Evolutionary conservation across 2,797 vertebrate genomes (phyloP), one percentile per base, ranked within the genome.

Genomic region (Dendrocincla fuliginosa): DNA sequence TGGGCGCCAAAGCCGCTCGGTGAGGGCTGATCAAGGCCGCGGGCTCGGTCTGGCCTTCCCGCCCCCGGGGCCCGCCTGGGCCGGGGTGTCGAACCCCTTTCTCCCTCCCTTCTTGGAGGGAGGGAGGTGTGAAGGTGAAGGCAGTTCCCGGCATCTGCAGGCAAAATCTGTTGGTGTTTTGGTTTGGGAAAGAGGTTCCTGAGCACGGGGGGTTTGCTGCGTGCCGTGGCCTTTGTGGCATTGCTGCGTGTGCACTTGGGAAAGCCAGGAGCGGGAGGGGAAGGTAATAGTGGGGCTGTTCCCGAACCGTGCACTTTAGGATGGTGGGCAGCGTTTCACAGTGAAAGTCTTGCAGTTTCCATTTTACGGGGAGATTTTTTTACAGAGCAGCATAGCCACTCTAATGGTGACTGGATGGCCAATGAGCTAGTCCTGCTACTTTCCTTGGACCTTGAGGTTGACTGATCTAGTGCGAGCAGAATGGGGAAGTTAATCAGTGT

Each of bases 401-500:
- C 4, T 55, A 19, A 15, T 41, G 44, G 20, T 80, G 32, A 39
- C 7, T 15, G 49, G 13, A 24, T 24, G 10, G 44, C 1, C 2
- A 47, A 5, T 0, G 3, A 32, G 22, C 0, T 16, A 49, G 33
- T 19, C 8, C 37, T 68, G 22, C 33, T 15, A 0, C 39, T 61
- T 84, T 50, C 12, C 7, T 67, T 53, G 17, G 4, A 28, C 6
- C 6, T 52, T 27, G 17, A 50, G 25, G 17, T 35, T 59, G 24
- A 28, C 35, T 74, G 30, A 25, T 25, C 5, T 55, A 49, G 30
- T 17, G 9, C 19, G 14, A 84, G 8, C 39, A 37, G 50, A 89
- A 69, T 22, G 3, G 2, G 16, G 37, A 77, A 56, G 11, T 6
- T 52, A 55, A 25, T 2, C 2, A 33, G 10, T 49, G 19, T 61